Base-by-base conservation (phyloP, 1,140 invertebrate species). In the Monochamus saltuarius region DNA sequence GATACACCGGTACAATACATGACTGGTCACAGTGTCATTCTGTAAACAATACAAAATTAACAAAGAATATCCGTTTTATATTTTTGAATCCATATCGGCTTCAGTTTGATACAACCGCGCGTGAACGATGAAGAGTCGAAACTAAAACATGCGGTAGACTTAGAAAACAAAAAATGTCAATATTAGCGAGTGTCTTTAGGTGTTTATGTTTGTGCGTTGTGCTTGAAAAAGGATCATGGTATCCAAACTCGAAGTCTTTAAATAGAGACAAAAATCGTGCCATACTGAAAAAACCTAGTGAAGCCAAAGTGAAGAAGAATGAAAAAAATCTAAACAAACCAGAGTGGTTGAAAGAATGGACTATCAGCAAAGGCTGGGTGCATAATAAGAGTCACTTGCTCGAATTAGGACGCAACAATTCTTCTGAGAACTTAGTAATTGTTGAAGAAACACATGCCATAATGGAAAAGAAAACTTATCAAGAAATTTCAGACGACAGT, bases 281-380 rank as follows among this genome's bases (percentile, higher is more conserved):
- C 3, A 56, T 62, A n/a, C 9, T 57, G 49, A 59, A 47, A 22
- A 49, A 56, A 52, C 0, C 37, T 62, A 53, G 62, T 47, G 16
- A 64, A 58, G 8, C 42, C 1, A 8, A 62, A 53, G 43, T n/a
- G 7, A 59, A 59, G 14, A 54, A 56, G 13, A 46, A 35, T 10
- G 34, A 56, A 16, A 29, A 10, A 13, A 17, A 7, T 2, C 8
- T 59, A 11, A 51, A 38, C 7, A 75, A 71, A 60, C 73, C 73
- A 2, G 74, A 75, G 34, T 77, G 74, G 74, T 56, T 75, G 42
- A 77, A 75, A 42, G 73, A 77, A 60, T 77, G 75, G 75, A 77
- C 75, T 11, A 75, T 77, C 13, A 75, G 74, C 19, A 77, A 77
- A 54, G 75, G 75, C 3, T 77, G 75, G 75, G 72, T 75, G 17